Conservation (phyloP, 2,888 invertebrate genomes). For the Nephrotoma flavescens region DNA sequence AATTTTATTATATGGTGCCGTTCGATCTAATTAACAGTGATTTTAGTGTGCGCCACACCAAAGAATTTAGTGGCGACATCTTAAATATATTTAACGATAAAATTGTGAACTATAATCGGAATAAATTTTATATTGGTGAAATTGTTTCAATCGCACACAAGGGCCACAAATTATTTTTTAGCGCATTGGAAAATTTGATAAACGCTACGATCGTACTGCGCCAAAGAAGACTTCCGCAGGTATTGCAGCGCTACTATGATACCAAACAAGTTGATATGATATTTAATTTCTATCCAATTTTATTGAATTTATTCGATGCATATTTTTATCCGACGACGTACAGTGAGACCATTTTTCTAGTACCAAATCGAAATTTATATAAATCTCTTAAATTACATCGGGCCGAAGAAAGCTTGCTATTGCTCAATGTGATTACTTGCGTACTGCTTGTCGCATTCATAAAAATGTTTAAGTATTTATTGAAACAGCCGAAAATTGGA, state of each 20-base stretch:
- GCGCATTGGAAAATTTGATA: neutral
- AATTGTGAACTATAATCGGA: neutral
- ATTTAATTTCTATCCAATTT: neutral
- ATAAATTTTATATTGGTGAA: neutral
- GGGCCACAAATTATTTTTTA: neutral
- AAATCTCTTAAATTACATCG: neutral
- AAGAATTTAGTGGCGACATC: neutral
- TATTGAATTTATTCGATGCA: neutral
- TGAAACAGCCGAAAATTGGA: neutral
- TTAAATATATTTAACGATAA: neutral
- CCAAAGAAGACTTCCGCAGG: too few species aligned
- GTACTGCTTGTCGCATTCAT: neutral
- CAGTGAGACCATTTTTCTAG: neutral
- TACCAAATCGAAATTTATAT: neutral
- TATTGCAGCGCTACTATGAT: neutral
- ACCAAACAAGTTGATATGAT: neutral
- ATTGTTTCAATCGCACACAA: neutral
- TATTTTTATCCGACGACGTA: neutral
- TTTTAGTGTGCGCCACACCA: neutral
- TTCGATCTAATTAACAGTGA: neutral
- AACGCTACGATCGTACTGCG: neutral
- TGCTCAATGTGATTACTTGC: neutral
- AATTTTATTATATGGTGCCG: neutral
- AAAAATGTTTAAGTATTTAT: neutral
- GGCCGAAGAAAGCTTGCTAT: neutral